These are phyloP conservation scores for Brachylomia viminalis DNA, from an alignment of 2,888 invertebrate genomes.

Conservation along the genomic window DNA sequence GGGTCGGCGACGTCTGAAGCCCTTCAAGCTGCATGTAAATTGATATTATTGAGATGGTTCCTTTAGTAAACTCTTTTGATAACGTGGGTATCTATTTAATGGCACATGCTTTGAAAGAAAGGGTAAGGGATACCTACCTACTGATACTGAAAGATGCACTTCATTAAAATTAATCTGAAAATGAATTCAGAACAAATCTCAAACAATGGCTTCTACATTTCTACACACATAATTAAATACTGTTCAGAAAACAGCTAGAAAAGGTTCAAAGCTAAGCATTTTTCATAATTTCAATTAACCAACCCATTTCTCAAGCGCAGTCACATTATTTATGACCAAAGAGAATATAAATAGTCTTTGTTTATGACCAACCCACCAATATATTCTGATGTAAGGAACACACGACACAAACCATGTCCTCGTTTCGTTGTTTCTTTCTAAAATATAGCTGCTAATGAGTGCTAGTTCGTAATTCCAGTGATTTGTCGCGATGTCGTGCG, in stretches of 20 bases:
- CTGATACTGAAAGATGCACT: background rate
- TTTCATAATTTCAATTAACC: conserved; percentile 52
- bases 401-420: conserved; percentile 62
- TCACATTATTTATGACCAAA: conserved; percentile 52
- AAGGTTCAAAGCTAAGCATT: conserved; percentile 11
- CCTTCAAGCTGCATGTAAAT: conserved; percentile 15
- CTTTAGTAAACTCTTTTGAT: background rate
- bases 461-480: conserved; percentile 80
- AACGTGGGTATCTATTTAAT: background rate
- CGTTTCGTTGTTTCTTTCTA: conserved; percentile 73
- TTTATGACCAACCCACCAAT: conserved; percentile 52
- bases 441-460: conserved; percentile 84
- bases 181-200: background rate
- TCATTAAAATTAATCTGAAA: background rate
- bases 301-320: conserved; percentile 38
- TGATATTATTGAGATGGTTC: conserved; percentile 11
- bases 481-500: conserved; percentile 83
- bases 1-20: conserved; percentile 46
- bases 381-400: conserved; percentile 56
- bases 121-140: too few species aligned
- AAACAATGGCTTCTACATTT: background rate
- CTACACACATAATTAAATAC: background rate
- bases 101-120: background rate
- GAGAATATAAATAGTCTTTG: too few species aligned
- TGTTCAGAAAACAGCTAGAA: background rate